Evolutionary conservation across 2,113 vertebrate genomes (phyloP).

Genomic region (Pteropus alecto): DNA sequence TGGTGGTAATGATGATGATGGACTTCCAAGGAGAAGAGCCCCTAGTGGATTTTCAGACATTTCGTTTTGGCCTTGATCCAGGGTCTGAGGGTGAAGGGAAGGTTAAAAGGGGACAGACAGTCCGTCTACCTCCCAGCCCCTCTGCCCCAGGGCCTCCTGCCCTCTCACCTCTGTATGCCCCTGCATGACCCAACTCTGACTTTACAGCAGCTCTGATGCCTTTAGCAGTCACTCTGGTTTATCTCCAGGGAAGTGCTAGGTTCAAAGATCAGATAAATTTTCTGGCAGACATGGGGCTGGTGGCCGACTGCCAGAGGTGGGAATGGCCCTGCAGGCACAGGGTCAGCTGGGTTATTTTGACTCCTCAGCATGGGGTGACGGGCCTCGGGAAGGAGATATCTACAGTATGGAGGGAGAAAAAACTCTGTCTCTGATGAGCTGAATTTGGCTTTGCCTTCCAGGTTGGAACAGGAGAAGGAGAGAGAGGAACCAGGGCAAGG

Average conservation of each 20-base stretch:
- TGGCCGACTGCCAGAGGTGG: constrained; percentile 77
- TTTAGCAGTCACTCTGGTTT: constrained; percentile 79
- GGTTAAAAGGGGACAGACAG: background rate
- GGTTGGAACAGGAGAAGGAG: background rate
- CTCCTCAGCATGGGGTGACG: background rate
- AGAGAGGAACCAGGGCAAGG: background rate
- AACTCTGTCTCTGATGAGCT: background rate
- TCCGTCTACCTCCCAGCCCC: background rate
- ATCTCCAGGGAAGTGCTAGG: constrained; percentile 74
- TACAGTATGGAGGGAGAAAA: background rate
- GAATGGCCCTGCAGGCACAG: constrained; percentile 35
- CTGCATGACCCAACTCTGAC: fast-evolving
- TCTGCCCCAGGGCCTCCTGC: background rate
- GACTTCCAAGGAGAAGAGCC: background rate
- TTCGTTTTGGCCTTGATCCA: background rate
- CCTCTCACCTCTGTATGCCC: background rate
- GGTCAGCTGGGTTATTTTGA: background rate
- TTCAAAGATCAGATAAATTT: constrained; percentile 87
- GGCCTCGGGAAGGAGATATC: background rate
- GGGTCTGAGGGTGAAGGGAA: background rate
- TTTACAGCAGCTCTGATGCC: constrained; percentile 68
- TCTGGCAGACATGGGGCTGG: constrained; percentile 80
- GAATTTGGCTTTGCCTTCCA: constrained; percentile 11
- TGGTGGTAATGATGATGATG: background rate
- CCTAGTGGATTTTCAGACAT: background rate